Base-by-base conservation (phyloP, 1,140 invertebrate genomes). In the Drosophila varians region DNA sequence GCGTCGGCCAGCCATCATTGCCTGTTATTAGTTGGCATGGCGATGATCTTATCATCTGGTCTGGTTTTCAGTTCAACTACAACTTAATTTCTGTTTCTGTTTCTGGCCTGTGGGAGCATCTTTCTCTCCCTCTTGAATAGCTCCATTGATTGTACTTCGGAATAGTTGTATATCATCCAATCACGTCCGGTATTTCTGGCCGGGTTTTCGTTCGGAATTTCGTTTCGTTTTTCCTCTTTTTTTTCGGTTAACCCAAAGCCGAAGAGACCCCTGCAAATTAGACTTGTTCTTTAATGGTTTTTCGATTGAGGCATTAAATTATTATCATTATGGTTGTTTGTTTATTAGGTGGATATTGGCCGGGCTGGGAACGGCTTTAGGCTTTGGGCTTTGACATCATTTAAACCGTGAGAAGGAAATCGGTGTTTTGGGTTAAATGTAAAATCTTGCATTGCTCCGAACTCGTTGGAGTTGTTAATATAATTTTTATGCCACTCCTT, bases 111-210 rank as follows among this genome's bases (percentile, higher is more conserved):
- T 74, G 78, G 62, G 69, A 74, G 62, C 62, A 84, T 77, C 68
- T 61, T 43, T 71, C 49, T 61, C 47, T 71, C 49, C 49, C 48
- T 58, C 46, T n/a, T 77, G 75, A 84, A 84, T 86, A 86, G 75
- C 72, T 43, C 38, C 80, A 84, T 84, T 84, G 80, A 84, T 84
- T 86, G 80, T 61, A 51, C 36, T 64, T 64, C 31, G 16, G 74
- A 82, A 83, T 78, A 76, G 70, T 87, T 77, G 62, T 80, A 72
- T 87, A 86, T 86, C 82, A 87, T 87, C 82, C 82, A 87, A 86
- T 86, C 77, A 87, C 69, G 82, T 87, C 82, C 82, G 82, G 77
- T 86, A 74, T 87, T 82, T 76, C 60, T 82, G 51, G 72, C 71
- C 60, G 66, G 56, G 54, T 71, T 57, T 11, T 26, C 2, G 4